These are phyloP conservation scores for Blomia tropicalis DNA, from an alignment of 2,888 invertebrate genomes.

Conservation along the genomic window DNA sequence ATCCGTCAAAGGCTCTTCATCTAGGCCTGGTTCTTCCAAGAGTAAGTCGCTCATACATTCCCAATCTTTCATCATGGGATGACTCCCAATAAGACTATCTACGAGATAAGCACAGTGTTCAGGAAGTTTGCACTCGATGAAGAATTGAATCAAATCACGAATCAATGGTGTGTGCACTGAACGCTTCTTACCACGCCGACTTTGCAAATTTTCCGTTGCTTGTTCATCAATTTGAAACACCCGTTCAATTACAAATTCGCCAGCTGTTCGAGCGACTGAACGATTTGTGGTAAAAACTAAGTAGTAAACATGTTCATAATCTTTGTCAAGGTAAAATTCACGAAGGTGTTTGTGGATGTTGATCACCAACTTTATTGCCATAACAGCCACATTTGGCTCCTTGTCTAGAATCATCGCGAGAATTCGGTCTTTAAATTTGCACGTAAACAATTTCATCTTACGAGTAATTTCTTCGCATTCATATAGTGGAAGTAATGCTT, in stretches of 20 bases:
- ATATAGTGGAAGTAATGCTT: slow-evolving; percentile 84
- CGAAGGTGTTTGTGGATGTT: slow-evolving; percentile 82
- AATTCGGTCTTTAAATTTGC: slow-evolving; percentile 96
- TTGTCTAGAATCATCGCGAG: slow-evolving; percentile 98
- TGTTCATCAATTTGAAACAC: slow-evolving; percentile 67
- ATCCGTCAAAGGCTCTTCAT: slow-evolving; percentile 82
- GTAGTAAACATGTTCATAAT: slow-evolving; percentile 98
- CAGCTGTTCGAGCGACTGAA: slow-evolving; percentile 87
- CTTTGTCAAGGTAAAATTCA: slow-evolving; percentile 85
- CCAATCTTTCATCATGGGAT: slow-evolving; percentile 99
- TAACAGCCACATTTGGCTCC: slow-evolving; percentile 92
- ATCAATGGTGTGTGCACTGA: slow-evolving; percentile 81
- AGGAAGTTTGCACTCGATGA: slow-evolving; percentile 91
- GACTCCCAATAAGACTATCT: slow-evolving; percentile 92
- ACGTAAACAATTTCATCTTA: slow-evolving; percentile 92
- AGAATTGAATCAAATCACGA: slow-evolving; percentile 91
- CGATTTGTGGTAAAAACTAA: slow-evolving; percentile 93
- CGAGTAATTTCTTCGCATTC: slow-evolving; percentile 83
- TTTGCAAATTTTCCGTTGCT: slow-evolving; percentile 45
- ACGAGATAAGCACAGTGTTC: slow-evolving; percentile 97
- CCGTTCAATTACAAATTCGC: slow-evolving; percentile 92
- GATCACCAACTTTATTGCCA: slow-evolving; percentile 84
- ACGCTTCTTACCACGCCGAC: slow-evolving; percentile 67
- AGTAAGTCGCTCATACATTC: slow-evolving; percentile 97
- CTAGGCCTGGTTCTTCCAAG: slow-evolving; percentile 77